These are phyloP conservation scores for Cavia porcellus DNA, from an alignment of 2,113 vertebrate genomes.

Conservation along the genomic window DNA sequence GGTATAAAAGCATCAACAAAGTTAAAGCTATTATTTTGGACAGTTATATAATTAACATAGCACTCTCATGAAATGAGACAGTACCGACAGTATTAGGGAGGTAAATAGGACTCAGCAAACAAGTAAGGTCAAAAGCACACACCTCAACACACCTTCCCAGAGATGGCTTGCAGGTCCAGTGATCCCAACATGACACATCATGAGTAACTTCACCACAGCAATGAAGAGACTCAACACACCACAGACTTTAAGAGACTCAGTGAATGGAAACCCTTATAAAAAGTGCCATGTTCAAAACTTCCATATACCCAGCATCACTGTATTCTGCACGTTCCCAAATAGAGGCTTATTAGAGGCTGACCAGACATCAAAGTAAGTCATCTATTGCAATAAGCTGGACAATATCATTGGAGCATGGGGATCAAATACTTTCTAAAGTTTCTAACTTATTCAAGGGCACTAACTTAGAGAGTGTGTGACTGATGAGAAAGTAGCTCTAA, in stretches of 20 bases:
- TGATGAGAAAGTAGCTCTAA: neutral
- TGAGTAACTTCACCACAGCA: neutral
- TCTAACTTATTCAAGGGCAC: neutral
- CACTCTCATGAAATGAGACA: neutral
- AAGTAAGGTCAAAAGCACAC: accelerated
- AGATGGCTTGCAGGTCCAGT: accelerated
- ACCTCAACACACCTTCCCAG: accelerated
- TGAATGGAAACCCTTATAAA: neutral
- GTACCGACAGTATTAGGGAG: accelerated
- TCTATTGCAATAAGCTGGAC: accelerated
- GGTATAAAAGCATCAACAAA: neutral
- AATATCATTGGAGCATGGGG: accelerated
- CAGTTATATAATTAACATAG: neutral
- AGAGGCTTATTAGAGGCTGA: accelerated
- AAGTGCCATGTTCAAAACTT: neutral
- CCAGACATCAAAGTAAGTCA: neutral
- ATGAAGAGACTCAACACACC: neutral
- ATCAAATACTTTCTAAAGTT: neutral
- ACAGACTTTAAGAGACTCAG: neutral
- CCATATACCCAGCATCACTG: accelerated
- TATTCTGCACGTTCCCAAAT: neutral
- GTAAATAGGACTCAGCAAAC: accelerated
- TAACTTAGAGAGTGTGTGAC: neutral
- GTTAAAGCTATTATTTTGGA: neutral
- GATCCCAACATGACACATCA: accelerated